phyloP scores from a whole-genome alignment of 2,797 vertebrate genomes.

The Etheostoma nigrum region DNA sequence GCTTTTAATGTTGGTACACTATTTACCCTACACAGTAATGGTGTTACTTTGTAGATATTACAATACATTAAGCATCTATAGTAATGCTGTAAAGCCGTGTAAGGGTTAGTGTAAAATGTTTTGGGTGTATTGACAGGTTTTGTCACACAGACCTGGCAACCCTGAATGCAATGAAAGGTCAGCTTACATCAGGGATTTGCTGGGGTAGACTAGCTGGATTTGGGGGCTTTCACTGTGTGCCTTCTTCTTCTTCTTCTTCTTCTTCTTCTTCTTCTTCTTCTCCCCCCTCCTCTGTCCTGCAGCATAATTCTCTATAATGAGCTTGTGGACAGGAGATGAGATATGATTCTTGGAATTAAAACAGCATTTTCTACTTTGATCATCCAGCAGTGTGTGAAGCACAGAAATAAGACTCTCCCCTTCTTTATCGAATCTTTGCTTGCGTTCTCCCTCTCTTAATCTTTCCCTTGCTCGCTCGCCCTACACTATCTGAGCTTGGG shows the following conservation, averaged over 20 bases:
- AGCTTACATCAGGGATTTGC: background rate
- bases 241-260: constrained; percentile 13
- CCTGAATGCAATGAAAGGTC: background rate
- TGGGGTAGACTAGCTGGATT: constrained; percentile 20
- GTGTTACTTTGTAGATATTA: too few species aligned
- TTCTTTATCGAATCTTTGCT: constrained; percentile 75
- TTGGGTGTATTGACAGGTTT: background rate
- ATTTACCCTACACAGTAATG: too few species aligned
- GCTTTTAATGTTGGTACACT: too few species aligned
- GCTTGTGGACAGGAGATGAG: constrained; percentile 81
- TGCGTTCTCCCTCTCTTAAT: constrained; percentile 66
- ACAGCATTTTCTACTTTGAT: constrained; percentile 84
- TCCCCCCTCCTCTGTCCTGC: constrained; percentile 54
- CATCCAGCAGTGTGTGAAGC: constrained; percentile 70
- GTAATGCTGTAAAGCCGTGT: too few species aligned
- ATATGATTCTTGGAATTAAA: constrained; percentile 84
- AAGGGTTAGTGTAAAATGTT: too few species aligned
- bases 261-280: constrained; percentile 5
- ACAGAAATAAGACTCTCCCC: constrained; percentile 74
- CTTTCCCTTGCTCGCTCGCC: constrained; percentile 59
- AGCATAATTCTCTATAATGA: constrained; percentile 80
- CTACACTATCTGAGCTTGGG: constrained; percentile 69
- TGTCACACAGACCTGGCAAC: too few species aligned
- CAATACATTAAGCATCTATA: too few species aligned
- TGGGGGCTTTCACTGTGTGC: constrained; percentile 25